A percentile compares a stretch with the other conserved stretches of the same genome.
phyloP scores from a whole-genome alignment of 2,888 invertebrate genomes.

The Pocota personata region DNA sequence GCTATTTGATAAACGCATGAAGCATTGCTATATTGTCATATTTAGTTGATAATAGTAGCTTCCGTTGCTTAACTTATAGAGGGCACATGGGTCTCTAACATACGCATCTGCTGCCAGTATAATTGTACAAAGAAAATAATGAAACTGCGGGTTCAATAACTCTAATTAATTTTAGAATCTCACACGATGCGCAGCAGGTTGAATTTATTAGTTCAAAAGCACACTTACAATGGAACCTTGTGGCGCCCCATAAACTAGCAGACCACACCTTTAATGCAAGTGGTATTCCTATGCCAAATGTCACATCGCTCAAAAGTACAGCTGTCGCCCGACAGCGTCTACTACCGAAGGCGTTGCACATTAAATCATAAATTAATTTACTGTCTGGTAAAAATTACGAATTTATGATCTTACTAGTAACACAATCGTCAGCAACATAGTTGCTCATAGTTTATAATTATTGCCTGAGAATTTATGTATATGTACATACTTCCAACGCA shows the following conservation, averaged over 20 bases:
- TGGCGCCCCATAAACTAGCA: background rate
- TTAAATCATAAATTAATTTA: background rate
- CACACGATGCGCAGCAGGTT: too few relatives aligned
- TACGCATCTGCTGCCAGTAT: too few relatives aligned
- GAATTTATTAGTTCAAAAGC: background rate
- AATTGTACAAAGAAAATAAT: too few relatives aligned
- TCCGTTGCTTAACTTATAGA: too few relatives aligned
- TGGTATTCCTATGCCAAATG: background rate
- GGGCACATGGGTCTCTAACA: too few relatives aligned
- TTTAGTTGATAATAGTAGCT: too few relatives aligned
- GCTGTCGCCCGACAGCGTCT: background rate
- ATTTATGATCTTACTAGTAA: background rate
- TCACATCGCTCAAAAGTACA: background rate
- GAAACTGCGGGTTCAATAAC: too few relatives aligned
- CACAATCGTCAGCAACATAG: slow-evolving; percentile 22
- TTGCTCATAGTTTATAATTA: slow-evolving; percentile 3
- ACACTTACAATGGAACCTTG: background rate
- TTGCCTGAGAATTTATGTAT: background rate
- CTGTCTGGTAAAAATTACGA: background rate
- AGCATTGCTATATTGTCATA: too few relatives aligned
- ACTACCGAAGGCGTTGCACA: background rate
- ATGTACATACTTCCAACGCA: background rate
- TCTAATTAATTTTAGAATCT: too few relatives aligned
- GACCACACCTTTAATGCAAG: background rate
- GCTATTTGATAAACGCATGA: too few relatives aligned